Evolutionary conservation across 37 sponge, comb jelly and placozoan species (phyloP), one percentile per base, ranked within the genome.

Genomic region (Theonella swinhoei): DNA sequence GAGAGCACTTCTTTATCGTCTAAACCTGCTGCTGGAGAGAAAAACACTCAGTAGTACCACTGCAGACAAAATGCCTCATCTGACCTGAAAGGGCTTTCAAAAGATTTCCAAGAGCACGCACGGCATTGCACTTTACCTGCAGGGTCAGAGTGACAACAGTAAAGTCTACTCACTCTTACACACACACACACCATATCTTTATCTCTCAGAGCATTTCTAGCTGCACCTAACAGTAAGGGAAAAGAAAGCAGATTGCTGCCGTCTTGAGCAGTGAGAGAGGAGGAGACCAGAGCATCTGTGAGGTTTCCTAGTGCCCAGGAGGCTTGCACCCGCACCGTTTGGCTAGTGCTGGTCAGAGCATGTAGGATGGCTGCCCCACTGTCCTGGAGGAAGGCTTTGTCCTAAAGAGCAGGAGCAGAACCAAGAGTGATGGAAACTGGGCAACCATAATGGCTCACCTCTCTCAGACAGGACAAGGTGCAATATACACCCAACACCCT

Each of bases 251-350:
- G 83, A 4, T 28, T n/a, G n/a, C n/a, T n/a, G n/a, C n/a, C n/a
- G n/a, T n/a, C n/a, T n/a, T n/a, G 71, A 8, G 60, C 61, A 26
- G 59, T 37, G 38, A 22, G 54, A 14, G 37, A 20, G 67, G 39
- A 68, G 42, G 37, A n/a, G 33, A 62, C 22, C 7, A 88, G 38
- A 60, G 43, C 32, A 68, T 89, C 89, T 41, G 79, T 78, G 20
- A 89, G 64, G 68, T 89, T 89, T 5, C 74, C 89, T 29, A 89
- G 67, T 17, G 89, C 78, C 89, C 89, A 89, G 32, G 84, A 77
- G 22, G 89, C 83, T 38, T 89, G 89, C 36, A 83, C 77, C 8
- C 89, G 64, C 19, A 89, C 75, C 0, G 67, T 25, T 9, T 69
- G 30, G 62, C 37, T 23, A 3, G 76, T 1, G 17, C 64, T 69